Base-by-base conservation (phyloP, 92 coral and sea anemone species). In the Paragorgia papillata region DNA sequence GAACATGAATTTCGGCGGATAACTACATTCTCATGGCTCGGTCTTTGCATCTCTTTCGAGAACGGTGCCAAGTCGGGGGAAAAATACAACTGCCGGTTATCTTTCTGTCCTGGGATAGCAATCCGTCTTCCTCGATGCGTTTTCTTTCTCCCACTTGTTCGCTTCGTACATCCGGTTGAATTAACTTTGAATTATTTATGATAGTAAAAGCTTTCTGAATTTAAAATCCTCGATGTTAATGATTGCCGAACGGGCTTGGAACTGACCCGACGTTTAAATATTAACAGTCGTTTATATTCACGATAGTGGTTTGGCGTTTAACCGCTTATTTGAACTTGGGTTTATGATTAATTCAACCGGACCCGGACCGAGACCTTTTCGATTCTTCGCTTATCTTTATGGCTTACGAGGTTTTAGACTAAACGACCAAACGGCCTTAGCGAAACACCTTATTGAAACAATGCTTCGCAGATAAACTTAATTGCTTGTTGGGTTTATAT, bases 121-220 rank as follows among this genome's bases (percentile, higher is more conserved):
- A 7, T 15, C n/a, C 53, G 9, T 15, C 12, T 7, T 46, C 12
- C n/a, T 46, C n/a, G 7, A 6, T n/a, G 9, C 53, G 53, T 6
- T 51, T 27, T 13, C 32, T 2, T 18, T 50, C 13, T 70, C 18
- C 28, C 62, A 50, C 46, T 28, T 53, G 5, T 20, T 19, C 44
- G 25, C 9, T 49, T 53, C 30, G 12, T 14, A 70, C 77, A 70
- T 70, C 77, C 77, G 77, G 77, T 70, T 48, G 53, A 62, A 70
- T 70, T 70, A 70, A 50, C 77, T 50, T 70, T 70, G 77, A 70
- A 70, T 70, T 70, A 70, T 70, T 70, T 70, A 70, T 70, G 77
- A 70, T 70, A 70, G 77, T 7, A 30, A 27, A 22, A 28, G 29
- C 77, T 70, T 70, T 70, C 77, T 70, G 77, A 70, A 70, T 70